Evolutionary conservation across 2,797 vertebrate species (phyloP), one percentile per base, ranked within the genome.

Genomic region (Melanotaenia nigrans): DNA sequence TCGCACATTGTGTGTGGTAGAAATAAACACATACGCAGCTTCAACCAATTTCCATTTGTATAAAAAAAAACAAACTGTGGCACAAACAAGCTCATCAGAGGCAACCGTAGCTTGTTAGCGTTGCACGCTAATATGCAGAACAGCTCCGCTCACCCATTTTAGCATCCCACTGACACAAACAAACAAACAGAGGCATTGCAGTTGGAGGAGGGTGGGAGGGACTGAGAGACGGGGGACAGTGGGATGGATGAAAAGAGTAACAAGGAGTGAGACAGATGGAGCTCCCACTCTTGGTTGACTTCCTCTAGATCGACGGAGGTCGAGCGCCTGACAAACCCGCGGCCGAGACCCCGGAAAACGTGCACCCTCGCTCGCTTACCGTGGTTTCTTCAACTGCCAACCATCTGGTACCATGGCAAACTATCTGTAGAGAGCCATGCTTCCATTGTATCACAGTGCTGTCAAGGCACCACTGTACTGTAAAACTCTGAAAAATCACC

Each of bases 61-160:
- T 60, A 25, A 28, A 28, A 82, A 76, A 80, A 84, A 90, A 87
- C 67, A 84, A 89, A 77, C 65, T 6, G 67, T 40, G 12, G 66
- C 84, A 88, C 82, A 90, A 90, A 90, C 90, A 89, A 85, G 86
- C 89, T 92, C 89, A 92, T 92, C 90, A 93, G 85, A 87, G 81
- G 81, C 77, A 79, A 67, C 77, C 61, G 33, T 61, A 56, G 87
- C 90, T 91, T 85, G 90, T 92, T 92, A 91, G 90, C 36, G 75
- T 77, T 8, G 71, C 81, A 63, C 54, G 65, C 71, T 82, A 86
- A 89, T 84, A 89, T 88, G 84, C 84, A 90, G 82, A 90, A 82
- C 80, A 85, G 85, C 77, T 83, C 78, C 32, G 62, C 80, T 87
- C 88, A 61, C 78, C 81, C 65, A 67, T 81, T 87, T 86, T 72